A percentile compares a stretch with the other conserved stretches of the same genome.
phyloP scores from a whole-genome alignment of 2,113 vertebrate genomes.

The Mionectes macconnelli region DNA sequence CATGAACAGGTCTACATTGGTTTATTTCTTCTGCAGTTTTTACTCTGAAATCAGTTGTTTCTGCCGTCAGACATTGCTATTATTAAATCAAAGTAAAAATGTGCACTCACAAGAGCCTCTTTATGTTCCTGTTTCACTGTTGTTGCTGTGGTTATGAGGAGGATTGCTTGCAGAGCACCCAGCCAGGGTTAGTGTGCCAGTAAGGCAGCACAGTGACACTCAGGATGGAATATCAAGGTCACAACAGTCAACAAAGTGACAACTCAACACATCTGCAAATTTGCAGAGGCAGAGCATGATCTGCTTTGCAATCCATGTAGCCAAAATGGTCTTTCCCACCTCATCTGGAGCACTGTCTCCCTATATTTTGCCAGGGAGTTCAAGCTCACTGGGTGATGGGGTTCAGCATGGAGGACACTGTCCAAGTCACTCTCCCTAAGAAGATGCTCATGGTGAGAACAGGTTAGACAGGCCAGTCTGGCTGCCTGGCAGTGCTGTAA shows the following conservation, averaged over 20 bases:
- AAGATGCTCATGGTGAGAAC: not conserved
- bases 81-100: not conserved
- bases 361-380: not conserved
- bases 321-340: not conserved
- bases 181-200: not conserved
- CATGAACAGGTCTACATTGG: not conserved
- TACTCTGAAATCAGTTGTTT: not conserved
- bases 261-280: not conserved
- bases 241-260: not conserved
- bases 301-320: not conserved
- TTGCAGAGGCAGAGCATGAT: not conserved
- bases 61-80: not conserved
- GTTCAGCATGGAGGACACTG: accelerated
- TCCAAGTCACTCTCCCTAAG: not conserved
- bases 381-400: not conserved
- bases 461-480: not conserved
- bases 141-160: not conserved
- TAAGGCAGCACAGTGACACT: accelerated
- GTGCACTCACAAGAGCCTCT: not conserved
- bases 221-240: not conserved
- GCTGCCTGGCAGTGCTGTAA: not conserved
- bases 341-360: not conserved
- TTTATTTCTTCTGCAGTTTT: not conserved
- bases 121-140: not conserved
- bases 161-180: not conserved